Conservation (phyloP, 2,113 vertebrate species). For the Alouatta palliata region DNA sequence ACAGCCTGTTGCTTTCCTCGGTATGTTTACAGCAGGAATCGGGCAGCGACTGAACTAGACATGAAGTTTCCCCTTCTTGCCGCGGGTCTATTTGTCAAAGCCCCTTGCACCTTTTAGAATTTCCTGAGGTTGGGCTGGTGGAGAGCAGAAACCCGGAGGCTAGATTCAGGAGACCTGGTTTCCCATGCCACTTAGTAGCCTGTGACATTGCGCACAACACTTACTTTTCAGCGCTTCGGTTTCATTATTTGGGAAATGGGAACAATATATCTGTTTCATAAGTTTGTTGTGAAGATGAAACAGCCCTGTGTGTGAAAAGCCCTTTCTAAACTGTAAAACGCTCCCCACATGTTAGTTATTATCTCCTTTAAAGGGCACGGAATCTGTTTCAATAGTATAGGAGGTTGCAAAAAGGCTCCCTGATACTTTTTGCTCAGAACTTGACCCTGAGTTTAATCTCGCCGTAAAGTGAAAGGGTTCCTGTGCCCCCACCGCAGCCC, state of each 20-base stretch:
- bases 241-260: conserved; percentile 14
- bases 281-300: conserved; percentile 22
- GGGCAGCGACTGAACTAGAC: neutral
- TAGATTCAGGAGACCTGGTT: neutral
- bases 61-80: neutral
- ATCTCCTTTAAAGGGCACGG: neutral
- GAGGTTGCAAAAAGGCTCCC: neutral
- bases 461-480: neutral
- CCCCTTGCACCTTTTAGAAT: neutral
- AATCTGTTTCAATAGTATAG: neutral
- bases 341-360: conserved; percentile 56
- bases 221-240: neutral
- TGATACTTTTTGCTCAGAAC: conserved; percentile 47
- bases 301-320: conserved; percentile 16
- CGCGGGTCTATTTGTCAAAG: neutral
- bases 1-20: neutral
- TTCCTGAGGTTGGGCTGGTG: neutral
- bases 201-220: neutral
- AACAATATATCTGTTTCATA: neutral
- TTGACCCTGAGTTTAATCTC: conserved; percentile 57
- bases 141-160: neutral
- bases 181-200: neutral
- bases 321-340: neutral
- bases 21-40: neutral
- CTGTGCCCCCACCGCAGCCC: neutral